phyloP scores from a whole-genome alignment of 2,113 vertebrate species.

The Australoheros scitulus region DNA sequence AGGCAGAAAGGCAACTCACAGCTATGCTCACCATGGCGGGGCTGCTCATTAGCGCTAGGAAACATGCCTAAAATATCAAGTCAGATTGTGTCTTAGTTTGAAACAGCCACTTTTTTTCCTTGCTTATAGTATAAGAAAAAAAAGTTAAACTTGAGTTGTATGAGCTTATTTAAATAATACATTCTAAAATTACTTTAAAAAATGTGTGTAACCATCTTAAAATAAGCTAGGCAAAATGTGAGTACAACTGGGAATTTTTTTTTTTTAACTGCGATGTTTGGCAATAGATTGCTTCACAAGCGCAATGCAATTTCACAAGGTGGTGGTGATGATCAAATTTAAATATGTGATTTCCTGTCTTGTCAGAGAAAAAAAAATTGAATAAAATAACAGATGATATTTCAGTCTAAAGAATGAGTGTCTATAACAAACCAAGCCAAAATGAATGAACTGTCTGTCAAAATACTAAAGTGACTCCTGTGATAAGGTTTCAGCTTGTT shows the following conservation, averaged over 20 bases:
- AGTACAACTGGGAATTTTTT: conserved; percentile 2
- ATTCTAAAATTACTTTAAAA: neutral
- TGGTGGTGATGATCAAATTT: neutral
- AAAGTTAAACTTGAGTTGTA: neutral
- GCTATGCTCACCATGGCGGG: conserved; percentile 12
- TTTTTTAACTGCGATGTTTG: conserved; percentile 3
- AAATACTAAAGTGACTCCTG: conserved; percentile 12
- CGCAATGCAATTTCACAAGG: conserved; percentile 29
- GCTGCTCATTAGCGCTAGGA: neutral
- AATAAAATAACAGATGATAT: conserved; percentile 6
- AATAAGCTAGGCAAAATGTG: neutral
- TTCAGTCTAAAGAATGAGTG: conserved; percentile 22
- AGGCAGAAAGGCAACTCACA: conserved; percentile 39
- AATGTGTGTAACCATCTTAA: neutral
- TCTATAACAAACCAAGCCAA: conserved; percentile 5
- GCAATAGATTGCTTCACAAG: neutral
- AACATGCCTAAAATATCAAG: conserved; percentile 27
- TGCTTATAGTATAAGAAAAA: neutral
- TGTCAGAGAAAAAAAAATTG: neutral
- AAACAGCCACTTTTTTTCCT: neutral
- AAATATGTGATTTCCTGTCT: conserved; percentile 9
- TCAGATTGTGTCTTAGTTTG: neutral
- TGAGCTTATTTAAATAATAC: neutral
- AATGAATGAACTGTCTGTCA: conserved; percentile 43
- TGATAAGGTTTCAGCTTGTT: conserved; percentile 32